Evolutionary conservation across 2,888 invertebrate species (phyloP), one percentile per base, ranked within the genome.

Genomic region (Piscicola geometra): DNA sequence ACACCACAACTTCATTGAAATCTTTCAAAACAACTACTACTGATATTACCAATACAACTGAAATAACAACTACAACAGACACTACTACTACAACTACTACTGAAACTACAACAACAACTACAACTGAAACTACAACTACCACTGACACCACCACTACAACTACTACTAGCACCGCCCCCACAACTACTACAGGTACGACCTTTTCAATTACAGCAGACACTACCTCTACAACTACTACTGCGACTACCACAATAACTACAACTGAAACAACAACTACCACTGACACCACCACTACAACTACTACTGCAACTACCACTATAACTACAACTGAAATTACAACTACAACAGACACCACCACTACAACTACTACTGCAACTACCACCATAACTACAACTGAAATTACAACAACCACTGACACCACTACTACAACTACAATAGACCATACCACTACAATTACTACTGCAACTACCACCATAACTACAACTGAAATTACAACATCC

Each of bases 1-100:
- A 36, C 35, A 71, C 71, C 2, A 71, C 71, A 47, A 41, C 47
- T 47, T 3, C 9, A 71, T 21, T 21, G n/a, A n/a, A n/a, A n/a
- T n/a, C n/a, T n/a, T n/a, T n/a, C n/a, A n/a, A n/a, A n/a, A n/a
- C n/a, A n/a, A n/a, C n/a, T n/a, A n/a, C n/a, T 15, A 36, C 36
- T 18, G 35, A 15, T 5, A 41, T 15, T 32, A 41, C 71, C 35
- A 5, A 18, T 33, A 36, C 35, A 41, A 9, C 47, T 47, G 12
- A 36, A 25, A 28, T n/a, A n/a, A n/a, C n/a, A n/a, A 30, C 25
- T 15, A 71, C 47, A 18, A 21, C 36, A 36, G 18, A 32, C 35
- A 15, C 71, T 33, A 36, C 71, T 41, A 3, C 71, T 5, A 41
- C 47, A 25, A 21, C 71, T 21, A 21, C 35, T 12, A 36, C 71